Percentiles rank a stretch among this genome's conserved stretches.
Evolutionary conservation across 2,797 vertebrate genomes (phyloP).

Genomic region (Hydrophis major): DNA sequence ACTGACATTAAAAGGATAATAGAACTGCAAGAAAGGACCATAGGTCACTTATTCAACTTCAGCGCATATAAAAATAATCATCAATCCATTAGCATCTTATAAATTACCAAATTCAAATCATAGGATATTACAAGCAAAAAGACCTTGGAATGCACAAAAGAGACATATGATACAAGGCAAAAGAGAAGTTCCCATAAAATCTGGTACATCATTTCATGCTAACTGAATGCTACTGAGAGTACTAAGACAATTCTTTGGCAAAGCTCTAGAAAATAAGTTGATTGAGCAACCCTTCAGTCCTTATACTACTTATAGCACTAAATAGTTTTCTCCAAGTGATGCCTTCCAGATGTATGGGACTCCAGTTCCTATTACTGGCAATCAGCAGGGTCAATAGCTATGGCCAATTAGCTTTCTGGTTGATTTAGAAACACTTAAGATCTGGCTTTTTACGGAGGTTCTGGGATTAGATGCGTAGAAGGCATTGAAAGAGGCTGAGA

Average conservation of each 20-base stretch:
- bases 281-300: neutral
- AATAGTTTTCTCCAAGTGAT: neutral
- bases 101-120: neutral
- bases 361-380: neutral
- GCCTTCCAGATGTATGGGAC: neutral
- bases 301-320: neutral
- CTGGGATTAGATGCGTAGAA: neutral
- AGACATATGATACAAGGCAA: neutral
- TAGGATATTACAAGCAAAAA: neutral
- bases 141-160: neutral
- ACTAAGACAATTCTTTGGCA: neutral
- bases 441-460: neutral
- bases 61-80: neutral
- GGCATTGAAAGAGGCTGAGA: neutral
- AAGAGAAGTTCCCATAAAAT: neutral
- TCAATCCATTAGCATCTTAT: neutral
- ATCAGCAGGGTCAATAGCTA: neutral
- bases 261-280: neutral
- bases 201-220: neutral
- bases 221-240: neutral
- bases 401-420: neutral
- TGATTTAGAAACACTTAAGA: neutral
- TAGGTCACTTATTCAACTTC: neutral
- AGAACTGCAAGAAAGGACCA: neutral
- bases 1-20: constrained; percentile 2